Conservation (phyloP, 2,888 invertebrate genomes). For the Megastigmus dorsalis region DNA sequence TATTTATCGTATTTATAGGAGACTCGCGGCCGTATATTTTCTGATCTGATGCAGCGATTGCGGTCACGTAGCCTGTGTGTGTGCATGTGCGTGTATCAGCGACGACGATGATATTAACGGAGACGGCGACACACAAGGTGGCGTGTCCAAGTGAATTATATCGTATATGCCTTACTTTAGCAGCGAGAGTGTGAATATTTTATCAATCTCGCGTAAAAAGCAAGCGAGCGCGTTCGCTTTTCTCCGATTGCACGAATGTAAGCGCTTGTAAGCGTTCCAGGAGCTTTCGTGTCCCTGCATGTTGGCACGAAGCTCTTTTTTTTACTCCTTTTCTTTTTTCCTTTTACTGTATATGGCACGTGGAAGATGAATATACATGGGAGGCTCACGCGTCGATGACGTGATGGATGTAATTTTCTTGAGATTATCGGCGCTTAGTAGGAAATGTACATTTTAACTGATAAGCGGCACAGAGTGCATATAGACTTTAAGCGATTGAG, state of each 20-base stretch:
- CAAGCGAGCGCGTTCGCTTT: constrained; percentile 42
- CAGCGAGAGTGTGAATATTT: constrained; percentile 64
- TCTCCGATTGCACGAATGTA: constrained; percentile 10
- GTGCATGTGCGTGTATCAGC: too few relatives aligned
- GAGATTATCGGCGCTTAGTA: constrained; percentile 30
- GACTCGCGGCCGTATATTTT: constrained; percentile 57
- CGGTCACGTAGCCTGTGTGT: constrained; percentile 64
- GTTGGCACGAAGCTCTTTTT: not conserved
- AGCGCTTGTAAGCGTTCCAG: too few relatives aligned
- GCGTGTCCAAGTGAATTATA: constrained; percentile 67
- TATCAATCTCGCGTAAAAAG: constrained; percentile 64
- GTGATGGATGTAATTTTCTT: constrained; percentile 43
- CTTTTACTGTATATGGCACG: too few relatives aligned
- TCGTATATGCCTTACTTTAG: constrained; percentile 64
- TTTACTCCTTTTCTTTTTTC: not conserved
- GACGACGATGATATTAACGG: constrained; percentile 49
- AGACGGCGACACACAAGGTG: constrained; percentile 59
- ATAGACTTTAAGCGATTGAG: not conserved
- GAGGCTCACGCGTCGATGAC: constrained; percentile 36
- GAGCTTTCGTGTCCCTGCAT: not conserved
- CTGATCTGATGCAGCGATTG: constrained; percentile 66
- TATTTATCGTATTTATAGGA: constrained; percentile 39
- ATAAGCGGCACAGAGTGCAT: constrained; percentile 8
- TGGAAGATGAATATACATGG: not conserved
- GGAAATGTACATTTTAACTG: constrained; percentile 5